Conservation (phyloP, 2,888 invertebrate genomes). For the Drosophila aldrichi region DNA sequence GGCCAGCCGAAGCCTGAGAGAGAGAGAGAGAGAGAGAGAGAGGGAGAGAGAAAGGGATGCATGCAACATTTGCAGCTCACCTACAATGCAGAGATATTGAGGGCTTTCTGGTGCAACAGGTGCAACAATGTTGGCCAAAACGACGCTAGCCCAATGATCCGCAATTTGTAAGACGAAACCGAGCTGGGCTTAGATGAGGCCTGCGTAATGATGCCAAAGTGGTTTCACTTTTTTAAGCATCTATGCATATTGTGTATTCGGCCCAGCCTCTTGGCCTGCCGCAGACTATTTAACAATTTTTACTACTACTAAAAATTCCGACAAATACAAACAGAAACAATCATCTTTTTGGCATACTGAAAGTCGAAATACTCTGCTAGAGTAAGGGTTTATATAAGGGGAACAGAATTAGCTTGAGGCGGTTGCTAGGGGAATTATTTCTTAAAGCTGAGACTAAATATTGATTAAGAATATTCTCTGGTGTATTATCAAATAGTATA, state of each 20-base stretch:
- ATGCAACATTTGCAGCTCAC: constrained; percentile 46
- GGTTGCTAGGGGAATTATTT: too few relatives aligned
- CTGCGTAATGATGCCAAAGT: constrained; percentile 63
- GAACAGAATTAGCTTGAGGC: not conserved
- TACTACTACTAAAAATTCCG: constrained; percentile 76
- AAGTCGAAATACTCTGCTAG: not conserved
- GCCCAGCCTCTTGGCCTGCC: constrained; percentile 69
- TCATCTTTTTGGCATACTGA: not conserved
- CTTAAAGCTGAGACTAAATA: too few relatives aligned
- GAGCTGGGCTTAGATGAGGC: constrained; percentile 25
- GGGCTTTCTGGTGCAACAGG: constrained; percentile 59
- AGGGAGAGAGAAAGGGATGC: constrained; percentile 4
- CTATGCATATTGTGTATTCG: constrained; percentile 44
- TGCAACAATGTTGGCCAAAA: constrained; percentile 69
- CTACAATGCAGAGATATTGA: constrained; percentile 60
- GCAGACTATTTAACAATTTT: constrained; percentile 78
- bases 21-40: constrained; percentile 9
- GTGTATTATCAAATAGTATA: too few relatives aligned
- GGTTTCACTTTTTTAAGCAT: constrained; percentile 65
- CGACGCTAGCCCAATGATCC: constrained; percentile 53
- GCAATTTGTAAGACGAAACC: constrained; percentile 38
- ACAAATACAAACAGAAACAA: constrained; percentile 1
- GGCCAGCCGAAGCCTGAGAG: constrained; percentile 18
- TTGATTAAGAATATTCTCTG: not conserved
- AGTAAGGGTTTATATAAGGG: not conserved